A percentile compares a stretch with the other conserved stretches of the same genome.
Conservation (phyloP, 2,888 invertebrate genomes). For the Conomelus anceps region DNA sequence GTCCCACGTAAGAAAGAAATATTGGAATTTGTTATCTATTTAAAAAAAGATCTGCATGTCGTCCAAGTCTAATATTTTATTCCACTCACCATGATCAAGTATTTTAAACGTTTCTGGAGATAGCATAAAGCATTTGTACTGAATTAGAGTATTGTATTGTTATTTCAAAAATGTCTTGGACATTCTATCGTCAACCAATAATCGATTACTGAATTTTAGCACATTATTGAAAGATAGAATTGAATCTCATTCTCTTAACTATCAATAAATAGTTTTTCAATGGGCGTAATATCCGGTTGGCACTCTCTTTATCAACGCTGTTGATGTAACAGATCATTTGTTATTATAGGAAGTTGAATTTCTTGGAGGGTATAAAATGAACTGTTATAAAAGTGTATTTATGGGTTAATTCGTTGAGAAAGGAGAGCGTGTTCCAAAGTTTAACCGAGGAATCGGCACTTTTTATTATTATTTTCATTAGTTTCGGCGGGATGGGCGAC, state of each 20-base stretch:
- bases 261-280: neutral
- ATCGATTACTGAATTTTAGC: neutral
- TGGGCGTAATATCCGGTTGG: neutral
- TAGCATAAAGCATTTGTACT: too few relatives aligned
- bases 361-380: neutral
- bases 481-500: neutral
- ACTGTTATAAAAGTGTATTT: conserved; percentile 4
- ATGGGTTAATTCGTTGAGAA: conserved; percentile 5
- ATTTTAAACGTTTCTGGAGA: too few relatives aligned
- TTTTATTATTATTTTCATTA: conserved; percentile 13
- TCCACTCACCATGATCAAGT: too few relatives aligned
- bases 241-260: neutral
- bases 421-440: neutral
- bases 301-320: neutral
- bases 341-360: neutral
- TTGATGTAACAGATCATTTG: neutral
- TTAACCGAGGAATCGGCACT: conserved; percentile 1
- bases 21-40: too few relatives aligned
- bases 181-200: neutral
- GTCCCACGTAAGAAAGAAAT: too few relatives aligned
- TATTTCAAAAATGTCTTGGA: neutral
- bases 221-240: neutral
- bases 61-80: too few relatives aligned
- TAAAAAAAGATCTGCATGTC: too few relatives aligned
- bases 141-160: neutral